Evolutionary conservation across 2,797 vertebrate species (phyloP).

Genomic region (Champsocephalus gunnari): DNA sequence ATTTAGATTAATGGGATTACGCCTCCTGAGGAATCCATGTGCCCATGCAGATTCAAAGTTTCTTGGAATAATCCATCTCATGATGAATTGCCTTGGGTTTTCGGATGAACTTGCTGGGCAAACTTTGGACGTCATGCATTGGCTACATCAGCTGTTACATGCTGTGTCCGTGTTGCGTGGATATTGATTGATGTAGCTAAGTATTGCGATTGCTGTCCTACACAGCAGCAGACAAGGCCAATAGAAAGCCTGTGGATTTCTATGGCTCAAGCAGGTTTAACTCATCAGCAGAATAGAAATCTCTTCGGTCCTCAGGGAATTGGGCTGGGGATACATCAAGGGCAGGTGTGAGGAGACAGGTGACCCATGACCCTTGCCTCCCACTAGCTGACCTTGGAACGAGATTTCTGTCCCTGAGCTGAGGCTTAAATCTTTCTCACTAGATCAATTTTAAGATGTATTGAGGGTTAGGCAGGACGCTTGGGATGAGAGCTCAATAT

Average conservation of each 20-base stretch:
- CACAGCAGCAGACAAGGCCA: conserved; percentile 68
- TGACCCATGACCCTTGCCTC: conserved; percentile 72
- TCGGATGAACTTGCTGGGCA: conserved; percentile 63
- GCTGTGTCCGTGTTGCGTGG: conserved; percentile 61
- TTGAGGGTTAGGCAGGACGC: conserved; percentile 65
- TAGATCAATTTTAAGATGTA: conserved; percentile 82
- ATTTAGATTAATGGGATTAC: conserved; percentile 72
- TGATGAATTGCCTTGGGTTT: conserved; percentile 73
- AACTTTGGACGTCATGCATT: conserved; percentile 61
- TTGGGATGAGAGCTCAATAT: conserved; percentile 73
- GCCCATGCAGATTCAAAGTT: conserved; percentile 63
- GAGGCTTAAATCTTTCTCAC: conserved; percentile 69
- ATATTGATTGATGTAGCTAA: conserved; percentile 78
- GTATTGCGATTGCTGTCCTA: conserved; percentile 67
- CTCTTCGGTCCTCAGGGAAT: conserved; percentile 49
- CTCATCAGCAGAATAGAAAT: conserved; percentile 79
- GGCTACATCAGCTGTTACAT: conserved; percentile 65
- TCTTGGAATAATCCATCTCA: conserved; percentile 62
- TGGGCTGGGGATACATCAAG: conserved; percentile 72
- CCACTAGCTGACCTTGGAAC: conserved; percentile 73
- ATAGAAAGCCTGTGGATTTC: conserved; percentile 76
- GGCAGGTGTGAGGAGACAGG: conserved; percentile 75
- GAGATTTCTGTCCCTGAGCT: conserved; percentile 68
- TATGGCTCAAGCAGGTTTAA: conserved; percentile 78
- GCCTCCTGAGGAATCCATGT: conserved; percentile 63